Evolutionary conservation across 2,797 vertebrate genomes (phyloP).

Genomic region (Xenops minutus): DNA sequence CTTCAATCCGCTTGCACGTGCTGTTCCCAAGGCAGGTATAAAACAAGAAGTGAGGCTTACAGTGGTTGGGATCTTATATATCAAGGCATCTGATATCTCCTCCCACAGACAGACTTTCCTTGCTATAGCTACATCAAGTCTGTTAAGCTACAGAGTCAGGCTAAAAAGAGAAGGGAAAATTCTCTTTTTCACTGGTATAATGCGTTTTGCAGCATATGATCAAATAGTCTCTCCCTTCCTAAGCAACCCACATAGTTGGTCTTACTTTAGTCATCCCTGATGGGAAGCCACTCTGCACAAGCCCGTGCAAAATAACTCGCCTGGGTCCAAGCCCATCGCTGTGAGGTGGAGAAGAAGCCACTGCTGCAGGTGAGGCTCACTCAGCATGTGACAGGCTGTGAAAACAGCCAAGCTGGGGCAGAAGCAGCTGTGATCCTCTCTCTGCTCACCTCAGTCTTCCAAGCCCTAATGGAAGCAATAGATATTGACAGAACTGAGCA

Average conservation of each 20-base stretch:
- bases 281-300: neutral
- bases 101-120: neutral
- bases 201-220: neutral
- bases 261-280: neutral
- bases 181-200: neutral
- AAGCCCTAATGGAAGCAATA: neutral
- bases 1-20: neutral
- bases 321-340: neutral
- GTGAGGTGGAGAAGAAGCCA: neutral
- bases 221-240: neutral
- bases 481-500: neutral
- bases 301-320: neutral
- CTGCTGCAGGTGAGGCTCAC: neutral
- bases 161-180: neutral
- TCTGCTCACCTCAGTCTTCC: neutral
- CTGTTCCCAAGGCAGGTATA: neutral
- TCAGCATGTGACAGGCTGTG: neutral
- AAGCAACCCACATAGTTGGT: rapidly evolving
- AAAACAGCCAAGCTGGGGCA: neutral
- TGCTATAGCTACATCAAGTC: neutral
- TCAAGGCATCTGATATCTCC: neutral
- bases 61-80: neutral
- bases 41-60: neutral
- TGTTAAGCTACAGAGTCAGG: neutral
- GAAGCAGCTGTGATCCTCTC: neutral